Conservation (phyloP, 1,140 invertebrate species). For the Ooceraea biroi region DNA sequence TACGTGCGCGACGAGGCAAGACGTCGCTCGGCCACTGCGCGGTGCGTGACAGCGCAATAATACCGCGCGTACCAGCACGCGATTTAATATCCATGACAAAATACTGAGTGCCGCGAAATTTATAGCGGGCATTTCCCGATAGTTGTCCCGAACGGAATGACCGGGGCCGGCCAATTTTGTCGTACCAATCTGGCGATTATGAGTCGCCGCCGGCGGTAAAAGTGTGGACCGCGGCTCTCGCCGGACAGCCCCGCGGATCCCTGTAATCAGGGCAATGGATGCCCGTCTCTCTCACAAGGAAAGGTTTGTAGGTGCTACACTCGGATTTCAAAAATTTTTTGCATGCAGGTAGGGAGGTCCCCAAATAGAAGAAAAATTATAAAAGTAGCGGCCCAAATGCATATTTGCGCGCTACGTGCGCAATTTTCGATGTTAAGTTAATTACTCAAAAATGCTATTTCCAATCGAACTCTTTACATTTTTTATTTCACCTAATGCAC, state of each 20-base stretch:
- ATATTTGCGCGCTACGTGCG: too few species aligned
- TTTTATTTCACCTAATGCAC: too few species aligned
- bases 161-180: constrained; percentile 65
- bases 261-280: constrained; percentile 70
- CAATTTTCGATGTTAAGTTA: too few species aligned
- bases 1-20: not conserved
- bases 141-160: constrained; percentile 53
- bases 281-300: too few species aligned
- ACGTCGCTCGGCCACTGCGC: not conserved
- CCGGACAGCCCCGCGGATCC: constrained; percentile 15
- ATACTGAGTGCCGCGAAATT: constrained; percentile 59
- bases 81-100: constrained; percentile 67
- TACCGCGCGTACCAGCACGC: constrained; percentile 23
- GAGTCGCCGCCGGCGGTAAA: constrained; percentile 60
- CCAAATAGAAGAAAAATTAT: too few species aligned
- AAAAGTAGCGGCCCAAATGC: too few species aligned
- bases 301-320: too few species aligned
- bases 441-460: too few species aligned
- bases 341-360: too few species aligned
- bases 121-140: constrained; percentile 65
- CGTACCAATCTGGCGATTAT: constrained; percentile 75
- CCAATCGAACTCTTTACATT: too few species aligned
- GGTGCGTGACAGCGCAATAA: constrained; percentile 17
- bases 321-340: too few species aligned
- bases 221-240: constrained; percentile 55